Base-by-base conservation (phyloP, 2,888 invertebrate species). In the Pandemis heparana region DNA sequence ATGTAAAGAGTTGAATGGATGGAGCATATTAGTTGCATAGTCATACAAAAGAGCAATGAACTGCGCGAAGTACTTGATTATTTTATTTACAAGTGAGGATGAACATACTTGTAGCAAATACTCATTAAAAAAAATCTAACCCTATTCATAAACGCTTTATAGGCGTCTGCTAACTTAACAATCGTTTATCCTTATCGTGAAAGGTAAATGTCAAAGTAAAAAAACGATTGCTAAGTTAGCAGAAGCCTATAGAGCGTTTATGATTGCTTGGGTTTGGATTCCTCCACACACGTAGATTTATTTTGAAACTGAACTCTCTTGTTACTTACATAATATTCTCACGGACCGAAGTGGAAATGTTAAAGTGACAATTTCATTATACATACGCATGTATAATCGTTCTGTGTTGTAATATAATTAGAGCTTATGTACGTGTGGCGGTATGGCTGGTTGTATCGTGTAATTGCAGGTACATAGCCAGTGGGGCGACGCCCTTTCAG, bases 401-500 rank as follows among this genome's bases (percentile, higher is more conserved):
- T 56, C 72, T 62, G 73, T 70, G 71, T 61, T 70, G 70, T 77
- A 72, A 76, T 73, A 68, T 76, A 77, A 77, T 75, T 77, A 75
- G 68, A 73, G 70, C 67, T 63, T 69, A 64, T 61, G 67, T 75
- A 69, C 48, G 53, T 62, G 48, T 7, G 18, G 59, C 56, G 65
- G 65, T 41, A 70, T 39, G 51, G 64, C 60, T 64, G 73, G 69
- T 64, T 73, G 64, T 65, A 64, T 59, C 51, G 73, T 64, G 60
- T 70, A 75, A 73, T 74, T 69, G 69, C 53, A 39, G 70, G 73
- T 64, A 74, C 66, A 71, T 70, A 74, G 70, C 73, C 81, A 85
- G 83, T 83, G 83, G 90, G 87, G 86, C 89, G 85, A 85, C 81
- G 88, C 87, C 88, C 91, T 89, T 87, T 83, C 79, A 82, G 82